Evolutionary conservation across 2,888 invertebrate species (phyloP).

Genomic region (Zaprionus obscuricornis): DNA sequence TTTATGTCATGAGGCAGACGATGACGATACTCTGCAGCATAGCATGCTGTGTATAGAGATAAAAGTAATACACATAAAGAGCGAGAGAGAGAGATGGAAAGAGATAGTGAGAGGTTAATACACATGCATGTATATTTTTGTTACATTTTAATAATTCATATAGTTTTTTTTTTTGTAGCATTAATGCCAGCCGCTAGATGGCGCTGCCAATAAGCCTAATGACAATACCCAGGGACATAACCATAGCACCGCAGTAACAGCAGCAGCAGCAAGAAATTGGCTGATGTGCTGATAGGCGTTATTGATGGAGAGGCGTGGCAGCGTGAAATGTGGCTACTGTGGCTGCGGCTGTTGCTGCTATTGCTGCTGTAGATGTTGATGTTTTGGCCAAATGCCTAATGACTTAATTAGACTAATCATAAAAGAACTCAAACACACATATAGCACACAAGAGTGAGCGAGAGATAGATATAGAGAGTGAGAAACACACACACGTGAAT

Average conservation of each 20-base stretch:
- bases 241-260: neutral
- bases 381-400: constrained; percentile 66
- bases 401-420: constrained; percentile 75
- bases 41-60: constrained; percentile 38
- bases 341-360: neutral
- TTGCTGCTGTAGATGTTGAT: constrained; percentile 6
- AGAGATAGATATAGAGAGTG: neutral
- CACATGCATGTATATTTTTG: neutral
- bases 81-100: neutral
- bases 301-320: too few relatives aligned
- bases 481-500: constrained; percentile 9
- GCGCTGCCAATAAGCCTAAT: constrained; percentile 50
- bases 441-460: constrained; percentile 18
- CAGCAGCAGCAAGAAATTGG: too few relatives aligned
- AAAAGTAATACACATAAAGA: constrained; percentile 44
- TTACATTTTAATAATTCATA: constrained; percentile 69
- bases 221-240: constrained; percentile 27
- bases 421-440: constrained; percentile 36
- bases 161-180: constrained; percentile 68
- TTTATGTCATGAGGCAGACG: constrained; percentile 59
- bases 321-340: too few relatives aligned
- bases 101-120: neutral
- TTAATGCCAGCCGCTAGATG: constrained; percentile 49
- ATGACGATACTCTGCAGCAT: constrained; percentile 14
- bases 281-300: too few relatives aligned